These are phyloP conservation scores for Esperia sulphurella DNA, from an alignment of 2,888 invertebrate genomes.

Conservation along the genomic window DNA sequence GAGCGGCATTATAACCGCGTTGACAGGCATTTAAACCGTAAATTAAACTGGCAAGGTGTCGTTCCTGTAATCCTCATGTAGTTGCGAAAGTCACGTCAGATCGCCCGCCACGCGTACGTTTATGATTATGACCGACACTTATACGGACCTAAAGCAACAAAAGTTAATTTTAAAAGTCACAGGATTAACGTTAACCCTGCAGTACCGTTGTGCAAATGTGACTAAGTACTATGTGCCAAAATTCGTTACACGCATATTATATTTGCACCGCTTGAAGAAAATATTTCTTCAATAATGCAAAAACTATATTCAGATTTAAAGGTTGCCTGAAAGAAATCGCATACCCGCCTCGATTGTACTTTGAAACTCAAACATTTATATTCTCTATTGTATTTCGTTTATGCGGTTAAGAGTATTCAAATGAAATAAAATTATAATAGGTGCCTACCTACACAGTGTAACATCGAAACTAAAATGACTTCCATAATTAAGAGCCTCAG, in stretches of 20 bases:
- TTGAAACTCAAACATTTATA: too few species aligned
- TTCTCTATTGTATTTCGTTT: too few species aligned
- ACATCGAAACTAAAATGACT: too few species aligned
- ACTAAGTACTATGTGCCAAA: not conserved
- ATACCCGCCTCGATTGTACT: too few species aligned
- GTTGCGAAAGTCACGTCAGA: conserved; percentile 52
- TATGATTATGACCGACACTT: conserved; percentile 41
- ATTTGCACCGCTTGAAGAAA: not conserved
- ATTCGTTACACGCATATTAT: not conserved
- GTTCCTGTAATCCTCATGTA: conserved; percentile 52
- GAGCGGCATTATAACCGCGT: conserved; percentile 51
- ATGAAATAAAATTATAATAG: too few species aligned
- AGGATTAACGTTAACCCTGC: conserved; percentile 49
- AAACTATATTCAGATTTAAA: too few species aligned
- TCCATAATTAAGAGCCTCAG: too few species aligned
- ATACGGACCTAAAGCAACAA: conserved; percentile 49
- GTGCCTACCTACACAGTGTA: too few species aligned
- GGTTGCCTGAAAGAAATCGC: too few species aligned
- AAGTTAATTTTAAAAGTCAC: conserved; percentile 61
- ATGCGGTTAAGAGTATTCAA: too few species aligned
- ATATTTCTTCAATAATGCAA: too few species aligned
- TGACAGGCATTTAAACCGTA: conserved; percentile 63
- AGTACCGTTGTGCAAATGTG: conserved; percentile 25
- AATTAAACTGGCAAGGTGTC: conserved; percentile 61
- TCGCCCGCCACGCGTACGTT: conserved; percentile 38